Evolutionary conservation across 1,140 invertebrate genomes (phyloP).

Genomic region (Asobara japonica): DNA sequence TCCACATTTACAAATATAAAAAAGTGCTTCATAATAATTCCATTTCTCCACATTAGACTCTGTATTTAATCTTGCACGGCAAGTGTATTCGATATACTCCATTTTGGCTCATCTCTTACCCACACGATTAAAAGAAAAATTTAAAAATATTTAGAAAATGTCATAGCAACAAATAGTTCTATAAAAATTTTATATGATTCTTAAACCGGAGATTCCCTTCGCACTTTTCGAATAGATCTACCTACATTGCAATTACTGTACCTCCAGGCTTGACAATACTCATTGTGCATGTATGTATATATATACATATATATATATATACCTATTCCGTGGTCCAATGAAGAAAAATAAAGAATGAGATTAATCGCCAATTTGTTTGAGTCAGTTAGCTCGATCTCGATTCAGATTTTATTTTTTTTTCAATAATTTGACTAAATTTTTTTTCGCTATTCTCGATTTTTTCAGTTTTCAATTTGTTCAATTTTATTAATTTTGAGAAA

Average conservation of each 20-base stretch:
- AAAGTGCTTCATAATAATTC: too few relatives aligned
- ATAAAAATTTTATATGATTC: constrained; percentile 45
- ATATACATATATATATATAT: neutral
- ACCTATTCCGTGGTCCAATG: neutral
- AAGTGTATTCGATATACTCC: constrained; percentile 41
- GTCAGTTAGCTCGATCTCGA: too few relatives aligned
- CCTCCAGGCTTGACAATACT: constrained; percentile 29
- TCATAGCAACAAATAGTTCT: constrained; percentile 41
- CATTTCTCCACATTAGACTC: constrained; percentile 16
- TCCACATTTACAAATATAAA: too few relatives aligned
- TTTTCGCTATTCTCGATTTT: too few relatives aligned
- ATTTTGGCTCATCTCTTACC: neutral
- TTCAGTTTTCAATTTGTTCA: too few relatives aligned
- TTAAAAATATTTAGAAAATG: constrained; percentile 1
- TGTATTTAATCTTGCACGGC: constrained; percentile 50
- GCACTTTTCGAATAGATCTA: constrained; percentile 39
- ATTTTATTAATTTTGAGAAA: too few relatives aligned
- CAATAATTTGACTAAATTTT: neutral
- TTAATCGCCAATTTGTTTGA: too few relatives aligned
- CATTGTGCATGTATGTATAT: neutral
- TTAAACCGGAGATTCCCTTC: constrained; percentile 36
- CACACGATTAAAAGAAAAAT: neutral
- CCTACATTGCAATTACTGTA: constrained; percentile 40
- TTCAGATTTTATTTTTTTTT: too few relatives aligned
- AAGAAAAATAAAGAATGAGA: too few relatives aligned